Evolutionary conservation across 2,888 invertebrate species (phyloP).

Genomic region (Taenaris catops): DNA sequence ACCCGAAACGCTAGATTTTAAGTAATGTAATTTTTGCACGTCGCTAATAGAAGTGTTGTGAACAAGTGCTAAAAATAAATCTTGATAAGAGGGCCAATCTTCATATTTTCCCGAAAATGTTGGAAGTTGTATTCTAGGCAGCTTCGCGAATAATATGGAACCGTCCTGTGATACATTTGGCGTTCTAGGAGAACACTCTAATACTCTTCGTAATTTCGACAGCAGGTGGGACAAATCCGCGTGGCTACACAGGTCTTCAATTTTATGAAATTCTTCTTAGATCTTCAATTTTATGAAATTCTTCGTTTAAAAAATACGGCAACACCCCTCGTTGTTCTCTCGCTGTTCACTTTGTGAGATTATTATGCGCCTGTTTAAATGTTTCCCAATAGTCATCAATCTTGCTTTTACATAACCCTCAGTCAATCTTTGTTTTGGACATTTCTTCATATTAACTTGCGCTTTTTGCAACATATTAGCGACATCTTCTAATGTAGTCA

Average conservation of each 20-base stretch:
- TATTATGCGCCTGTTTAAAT: conserved; percentile 18
- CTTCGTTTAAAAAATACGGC: conserved; percentile 24
- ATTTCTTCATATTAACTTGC: conserved; percentile 24
- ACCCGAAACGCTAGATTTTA: conserved; percentile 22
- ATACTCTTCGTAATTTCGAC: not conserved
- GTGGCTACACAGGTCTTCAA: conserved; percentile 14
- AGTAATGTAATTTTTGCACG: conserved; percentile 25
- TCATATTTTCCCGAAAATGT: conserved; percentile 1
- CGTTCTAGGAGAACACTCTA: not conserved
- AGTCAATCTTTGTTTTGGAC: conserved; percentile 24
- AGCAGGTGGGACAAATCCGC: not conserved
- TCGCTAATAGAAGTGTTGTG: conserved; percentile 14
- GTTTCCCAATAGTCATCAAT: conserved; percentile 25
- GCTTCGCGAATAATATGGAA: not conserved
- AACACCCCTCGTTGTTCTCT: conserved; percentile 13
- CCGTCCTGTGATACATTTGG: not conserved
- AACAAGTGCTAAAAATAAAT: conserved; percentile 21
- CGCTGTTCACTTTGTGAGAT: conserved; percentile 9
- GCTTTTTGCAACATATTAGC: conserved; percentile 20
- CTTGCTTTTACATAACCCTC: conserved; percentile 24
- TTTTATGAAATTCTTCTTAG: conserved; percentile 18
- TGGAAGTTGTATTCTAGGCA: not conserved
- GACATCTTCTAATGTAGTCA: too few relatives aligned
- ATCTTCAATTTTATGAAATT: conserved; percentile 16
- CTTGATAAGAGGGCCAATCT: conserved; percentile 12